Conservation (phyloP, 2,888 invertebrate genomes). For the Chrysolina oricalcia region DNA sequence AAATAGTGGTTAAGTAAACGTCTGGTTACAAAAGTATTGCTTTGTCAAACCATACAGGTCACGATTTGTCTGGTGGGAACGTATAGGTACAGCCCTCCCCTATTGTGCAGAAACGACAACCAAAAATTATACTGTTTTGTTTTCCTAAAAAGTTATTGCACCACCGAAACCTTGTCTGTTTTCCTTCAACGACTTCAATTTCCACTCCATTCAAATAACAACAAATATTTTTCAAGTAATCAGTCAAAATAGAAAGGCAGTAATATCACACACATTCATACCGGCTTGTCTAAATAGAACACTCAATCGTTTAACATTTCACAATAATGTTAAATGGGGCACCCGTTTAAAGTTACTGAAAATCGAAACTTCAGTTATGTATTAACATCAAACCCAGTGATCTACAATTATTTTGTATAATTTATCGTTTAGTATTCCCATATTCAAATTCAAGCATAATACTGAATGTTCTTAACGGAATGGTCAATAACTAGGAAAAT, state of each 20-base stretch:
- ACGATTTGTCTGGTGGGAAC: background rate
- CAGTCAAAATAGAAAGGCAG: background rate
- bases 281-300: background rate
- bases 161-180: background rate
- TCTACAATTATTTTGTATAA: too few species aligned
- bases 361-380: background rate
- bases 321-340: background rate
- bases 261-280: background rate
- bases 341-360: background rate
- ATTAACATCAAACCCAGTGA: too few species aligned
- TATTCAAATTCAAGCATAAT: too few species aligned
- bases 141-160: background rate
- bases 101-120: background rate
- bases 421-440: too few species aligned
- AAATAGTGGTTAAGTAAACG: too few species aligned
- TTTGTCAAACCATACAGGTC: background rate
- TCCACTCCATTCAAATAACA: background rate
- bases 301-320: background rate
- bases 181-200: background rate
- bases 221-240: background rate
- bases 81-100: background rate
- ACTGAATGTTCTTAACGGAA: too few species aligned
- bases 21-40: too few species aligned
- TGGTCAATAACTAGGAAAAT: too few species aligned
- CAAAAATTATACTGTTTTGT: background rate